phyloP scores from a whole-genome alignment of 2,113 vertebrate species.

The Sciurus niger region DNA sequence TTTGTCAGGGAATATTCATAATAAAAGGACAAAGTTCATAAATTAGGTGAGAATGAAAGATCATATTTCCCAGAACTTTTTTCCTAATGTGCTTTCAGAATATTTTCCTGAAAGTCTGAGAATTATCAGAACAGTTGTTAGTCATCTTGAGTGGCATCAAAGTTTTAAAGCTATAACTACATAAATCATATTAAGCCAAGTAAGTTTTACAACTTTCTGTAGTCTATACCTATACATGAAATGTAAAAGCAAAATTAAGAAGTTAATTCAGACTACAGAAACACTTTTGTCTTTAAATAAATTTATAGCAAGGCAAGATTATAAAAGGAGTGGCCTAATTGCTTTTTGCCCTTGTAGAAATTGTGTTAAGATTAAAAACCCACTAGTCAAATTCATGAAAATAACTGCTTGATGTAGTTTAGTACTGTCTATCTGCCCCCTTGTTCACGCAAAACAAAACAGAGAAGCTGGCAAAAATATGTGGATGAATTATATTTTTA shows the following conservation, averaged over 20 bases:
- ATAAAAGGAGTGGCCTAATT: neutral
- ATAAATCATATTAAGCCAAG: neutral
- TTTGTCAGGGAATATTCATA: neutral
- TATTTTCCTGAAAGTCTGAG: neutral
- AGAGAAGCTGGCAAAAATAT: neutral
- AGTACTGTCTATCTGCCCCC: neutral
- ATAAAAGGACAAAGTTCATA: neutral
- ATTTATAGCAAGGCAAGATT: neutral
- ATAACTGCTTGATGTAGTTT: neutral
- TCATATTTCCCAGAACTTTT: neutral
- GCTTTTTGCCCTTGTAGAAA: neutral
- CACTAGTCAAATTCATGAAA: neutral
- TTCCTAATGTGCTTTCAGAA: neutral
- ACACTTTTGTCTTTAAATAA: neutral
- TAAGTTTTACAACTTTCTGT: neutral
- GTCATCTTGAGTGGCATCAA: neutral
- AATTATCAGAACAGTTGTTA: neutral
- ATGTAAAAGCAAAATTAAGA: constrained; percentile 22
- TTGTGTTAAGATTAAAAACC: neutral
- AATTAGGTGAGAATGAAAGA: neutral
- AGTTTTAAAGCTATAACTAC: neutral
- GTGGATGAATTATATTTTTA: neutral
- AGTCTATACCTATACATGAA: neutral
- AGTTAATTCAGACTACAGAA: neutral
- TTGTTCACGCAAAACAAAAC: neutral